phyloP scores from a whole-genome alignment of 2,113 vertebrate species.

The Sander lucioperca region DNA sequence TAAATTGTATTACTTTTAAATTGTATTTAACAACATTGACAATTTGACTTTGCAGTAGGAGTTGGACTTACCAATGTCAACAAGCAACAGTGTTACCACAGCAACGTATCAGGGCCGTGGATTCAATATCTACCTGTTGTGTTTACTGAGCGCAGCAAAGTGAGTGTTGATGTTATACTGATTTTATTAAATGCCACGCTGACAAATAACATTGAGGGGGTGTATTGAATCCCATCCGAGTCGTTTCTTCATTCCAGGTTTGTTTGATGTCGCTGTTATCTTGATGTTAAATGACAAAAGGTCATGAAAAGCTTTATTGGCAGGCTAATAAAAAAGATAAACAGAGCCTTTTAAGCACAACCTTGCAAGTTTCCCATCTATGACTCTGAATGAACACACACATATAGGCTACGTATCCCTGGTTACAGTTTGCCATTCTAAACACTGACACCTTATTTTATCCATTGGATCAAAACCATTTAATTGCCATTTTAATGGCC shows the following conservation, averaged over 20 bases:
- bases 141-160: conserved; percentile 35
- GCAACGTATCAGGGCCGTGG: background rate
- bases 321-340: conserved; percentile 38
- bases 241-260: conserved; percentile 25
- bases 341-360: conserved; percentile 12
- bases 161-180: conserved; percentile 33
- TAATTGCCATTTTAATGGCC: background rate
- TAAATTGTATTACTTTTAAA: background rate
- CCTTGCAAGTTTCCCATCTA: conserved; percentile 17
- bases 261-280: conserved; percentile 32
- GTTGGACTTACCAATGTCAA: background rate
- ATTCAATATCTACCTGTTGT: background rate
- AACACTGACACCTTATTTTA: conserved; percentile 1
- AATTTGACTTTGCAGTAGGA: background rate
- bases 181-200: conserved; percentile 21
- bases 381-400: background rate
- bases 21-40: background rate
- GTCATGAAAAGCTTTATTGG: conserved; percentile 33
- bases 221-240: background rate
- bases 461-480: background rate
- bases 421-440: background rate
- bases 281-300: conserved; percentile 23
- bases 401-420: background rate
- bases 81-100: conserved; percentile 36
- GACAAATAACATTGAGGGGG: conserved; percentile 19